Evolutionary conservation across 2,797 vertebrate genomes (phyloP).

Genomic region (Coilia nasus): DNA sequence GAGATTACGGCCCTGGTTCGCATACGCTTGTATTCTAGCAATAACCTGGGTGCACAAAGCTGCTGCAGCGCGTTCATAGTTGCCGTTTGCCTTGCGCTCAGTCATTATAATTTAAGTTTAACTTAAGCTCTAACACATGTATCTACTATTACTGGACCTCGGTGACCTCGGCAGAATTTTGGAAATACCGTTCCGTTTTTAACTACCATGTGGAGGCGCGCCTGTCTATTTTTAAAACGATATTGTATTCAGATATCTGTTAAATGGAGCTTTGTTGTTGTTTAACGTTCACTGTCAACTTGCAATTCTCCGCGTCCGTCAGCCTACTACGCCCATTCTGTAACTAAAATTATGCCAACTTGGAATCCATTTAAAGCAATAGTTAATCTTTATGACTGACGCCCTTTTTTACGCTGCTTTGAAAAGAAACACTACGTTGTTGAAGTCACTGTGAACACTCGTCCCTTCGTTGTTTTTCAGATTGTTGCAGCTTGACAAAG

Average conservation of each 20-base stretch:
- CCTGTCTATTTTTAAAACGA: not conserved
- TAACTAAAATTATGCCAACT: not conserved
- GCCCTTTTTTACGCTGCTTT: not conserved
- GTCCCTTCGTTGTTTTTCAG: not conserved
- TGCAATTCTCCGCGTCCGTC: not conserved
- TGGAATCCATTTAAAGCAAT: not conserved
- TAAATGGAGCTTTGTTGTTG: constrained; percentile 12
- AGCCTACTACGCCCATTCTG: not conserved
- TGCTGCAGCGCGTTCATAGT: not conserved
- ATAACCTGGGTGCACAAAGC: not conserved
- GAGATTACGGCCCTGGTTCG: not conserved
- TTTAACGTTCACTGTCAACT: not conserved
- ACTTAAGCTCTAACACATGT: not conserved
- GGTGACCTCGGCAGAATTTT: not conserved
- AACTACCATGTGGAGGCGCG: not conserved
- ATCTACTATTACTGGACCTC: not conserved
- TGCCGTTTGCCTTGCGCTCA: not conserved
- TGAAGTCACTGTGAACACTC: not conserved
- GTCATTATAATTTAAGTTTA: not conserved
- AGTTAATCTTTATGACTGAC: not conserved
- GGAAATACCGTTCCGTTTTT: not conserved
- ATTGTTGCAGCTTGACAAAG: too few species aligned
- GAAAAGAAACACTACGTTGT: not conserved
- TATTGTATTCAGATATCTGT: too few species aligned
- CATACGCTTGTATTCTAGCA: not conserved